Evolutionary conservation across 2,888 invertebrate genomes (phyloP), one percentile per base, ranked within the genome.

Genomic region (Rhingia campestris): DNA sequence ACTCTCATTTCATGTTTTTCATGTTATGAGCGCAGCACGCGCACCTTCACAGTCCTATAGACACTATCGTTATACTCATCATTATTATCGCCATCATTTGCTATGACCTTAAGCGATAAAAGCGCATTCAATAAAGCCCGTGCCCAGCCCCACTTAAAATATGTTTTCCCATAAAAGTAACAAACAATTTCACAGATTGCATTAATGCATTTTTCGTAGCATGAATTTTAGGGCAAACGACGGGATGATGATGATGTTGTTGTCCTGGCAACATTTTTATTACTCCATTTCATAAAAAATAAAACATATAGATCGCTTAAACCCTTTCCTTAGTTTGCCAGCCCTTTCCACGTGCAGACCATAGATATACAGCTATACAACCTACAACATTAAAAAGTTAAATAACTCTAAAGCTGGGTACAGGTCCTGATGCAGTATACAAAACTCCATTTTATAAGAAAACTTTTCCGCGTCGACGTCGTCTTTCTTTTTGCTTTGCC

Each of bases 351-450:
- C 30, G 9, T 10, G 4, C 49, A 49, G 41, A 41, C 41, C 37
- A 12, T 2, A 10, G 35, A 51, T 0, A 41, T 37, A 45, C n/a
- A 37, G n/a, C 3, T n/a, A 41, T 4, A 58, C n/a, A 70, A 30
- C 30, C 12, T 49, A 43, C 30, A 66, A 58, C 59, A 64, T 79
- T 73, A 79, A 73, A 74, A 74, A 74, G 74, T 81, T 81, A 69
- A 64, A 75, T 58, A 81, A 75, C 63, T 81, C 81, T 56, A 22
- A 64, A 66, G 59, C 66, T 74, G 79, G 22, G 51, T 59, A 61
- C 61, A 53, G 35, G 63, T 66, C 56, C 61, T 47, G 41, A 53
- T 56, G 53, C 47, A 66, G 66, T 45, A 64, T 59, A 41, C 79
- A 67, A 67, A 14, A 66, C 53, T 47, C 45, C 41, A 53, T 64